Base-by-base conservation (phyloP, 2,113 vertebrate genomes). In the Larimichthys polyactis region DNA sequence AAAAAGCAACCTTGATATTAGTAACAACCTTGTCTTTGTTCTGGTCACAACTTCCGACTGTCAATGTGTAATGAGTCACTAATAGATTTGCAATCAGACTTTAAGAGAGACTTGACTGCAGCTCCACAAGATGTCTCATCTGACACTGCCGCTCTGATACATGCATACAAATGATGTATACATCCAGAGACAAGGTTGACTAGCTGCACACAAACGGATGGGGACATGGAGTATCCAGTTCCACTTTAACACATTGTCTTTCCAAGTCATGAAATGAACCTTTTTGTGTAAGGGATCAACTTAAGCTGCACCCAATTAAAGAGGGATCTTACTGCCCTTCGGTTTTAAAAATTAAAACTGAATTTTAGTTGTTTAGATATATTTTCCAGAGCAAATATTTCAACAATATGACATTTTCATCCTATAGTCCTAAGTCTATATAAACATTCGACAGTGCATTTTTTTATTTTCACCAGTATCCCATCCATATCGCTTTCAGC, bases 141-240 rank as follows among this genome's bases (percentile, higher is more conserved):
- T 49, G 36, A 49, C 19, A 52, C 19, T 0, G 20, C 55, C 36
- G 65, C 71, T 58, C 62, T 48, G n/a, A 68, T 76, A 22, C 16
- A 49, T 64, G 20, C 32, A 46, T 79, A 44, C 72, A 48, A 69
- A 22, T 79, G 75, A 70, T 46, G 51, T 24, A 67, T 52, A 7
- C 57, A 32, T 29, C 71, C 52, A 55, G 8, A 58, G 40, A 55
- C 59, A 43, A 59, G 68, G 72, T 24, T 77, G 85, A 73, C 54
- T 4, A 32, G 59, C 3, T 48, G 22, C 46, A 55, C 27, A 60
- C 52, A 78, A 57, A 60, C 19, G 12, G 36, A 11, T 9, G 5
- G 11, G 17, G 60, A 55, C 4, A 9, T 24, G 19, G 29, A 20
- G 20, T 48, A 24, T 60, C 46, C 0, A 0, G 32, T 78, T 82